Conservation (phyloP, 1,140 invertebrate genomes). For the Oryzaephilus surinamensis region DNA sequence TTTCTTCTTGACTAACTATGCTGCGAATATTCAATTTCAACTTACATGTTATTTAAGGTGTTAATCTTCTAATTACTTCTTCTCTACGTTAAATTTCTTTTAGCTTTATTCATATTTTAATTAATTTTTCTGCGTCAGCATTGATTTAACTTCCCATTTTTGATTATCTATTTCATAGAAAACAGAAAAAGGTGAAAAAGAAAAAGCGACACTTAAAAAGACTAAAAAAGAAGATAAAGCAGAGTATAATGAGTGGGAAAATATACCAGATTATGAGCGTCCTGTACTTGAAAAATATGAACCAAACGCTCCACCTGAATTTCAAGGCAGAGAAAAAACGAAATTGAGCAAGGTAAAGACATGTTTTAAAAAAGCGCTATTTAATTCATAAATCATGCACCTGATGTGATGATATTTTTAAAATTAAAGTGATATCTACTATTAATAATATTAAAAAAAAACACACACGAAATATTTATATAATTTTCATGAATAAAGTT, state of each 20-base stretch:
- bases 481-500: background rate
- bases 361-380: too few species aligned
- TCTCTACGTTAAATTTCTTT: background rate
- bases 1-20: background rate
- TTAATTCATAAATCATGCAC: too few species aligned
- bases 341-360: constrained; percentile 36
- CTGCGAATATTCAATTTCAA: too few species aligned
- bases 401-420: too few species aligned
- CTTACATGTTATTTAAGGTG: too few species aligned
- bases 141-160: background rate
- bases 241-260: constrained; percentile 52
- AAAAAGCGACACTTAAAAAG: constrained; percentile 28
- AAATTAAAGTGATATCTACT: constrained; percentile 11
- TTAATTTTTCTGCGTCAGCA: constrained; percentile 1
- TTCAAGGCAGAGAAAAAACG: constrained; percentile 32
- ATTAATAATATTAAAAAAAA: background rate
- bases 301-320: constrained; percentile 34
- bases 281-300: constrained; percentile 55
- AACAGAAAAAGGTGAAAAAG: constrained; percentile 36
- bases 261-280: constrained; percentile 62
- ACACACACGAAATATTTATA: background rate
- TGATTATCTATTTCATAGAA: constrained; percentile 21
- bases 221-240: constrained; percentile 39
- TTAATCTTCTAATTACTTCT: background rate
- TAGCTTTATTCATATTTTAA: background rate